phyloP scores from a whole-genome alignment of 1,140 invertebrate species.

The Globodera rostochiensis region DNA sequence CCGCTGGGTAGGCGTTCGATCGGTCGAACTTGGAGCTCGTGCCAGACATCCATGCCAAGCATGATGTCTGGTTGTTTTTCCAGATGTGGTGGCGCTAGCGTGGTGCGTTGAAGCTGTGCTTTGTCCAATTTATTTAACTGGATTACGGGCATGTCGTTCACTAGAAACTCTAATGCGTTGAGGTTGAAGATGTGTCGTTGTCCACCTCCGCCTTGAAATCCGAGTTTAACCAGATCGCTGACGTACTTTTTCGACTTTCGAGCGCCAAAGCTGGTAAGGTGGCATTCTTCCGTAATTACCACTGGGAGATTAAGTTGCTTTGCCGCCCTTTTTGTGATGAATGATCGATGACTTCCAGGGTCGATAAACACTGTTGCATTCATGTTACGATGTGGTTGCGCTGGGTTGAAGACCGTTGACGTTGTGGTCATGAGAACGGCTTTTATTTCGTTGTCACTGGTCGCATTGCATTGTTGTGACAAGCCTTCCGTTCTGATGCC shows the following conservation, averaged over 20 bases:
- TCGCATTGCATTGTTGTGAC: background rate
- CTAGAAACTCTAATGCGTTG: too few species aligned
- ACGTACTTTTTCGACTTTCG: background rate
- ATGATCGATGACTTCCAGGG: constrained; percentile 3
- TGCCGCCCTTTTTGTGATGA: background rate
- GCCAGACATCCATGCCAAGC: constrained; percentile 1
- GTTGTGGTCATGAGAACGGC: background rate
- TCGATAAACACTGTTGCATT: background rate
- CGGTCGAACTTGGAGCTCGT: background rate
- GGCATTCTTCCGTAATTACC: background rate
- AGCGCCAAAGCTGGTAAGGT: background rate
- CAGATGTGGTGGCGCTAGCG: background rate
- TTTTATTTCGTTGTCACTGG: background rate
- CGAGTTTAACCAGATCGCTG: constrained; percentile 6
- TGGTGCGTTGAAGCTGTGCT: background rate
- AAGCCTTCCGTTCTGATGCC: background rate
- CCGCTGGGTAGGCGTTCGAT: background rate
- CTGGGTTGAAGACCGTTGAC: background rate
- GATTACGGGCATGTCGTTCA: too few species aligned
- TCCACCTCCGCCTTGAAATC: background rate
- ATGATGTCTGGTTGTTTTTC: constrained; percentile 3
- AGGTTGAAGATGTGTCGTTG: background rate
- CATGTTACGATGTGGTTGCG: too few species aligned
- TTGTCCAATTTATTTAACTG: background rate
- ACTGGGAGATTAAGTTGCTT: background rate